Percentiles rank a stretch among this genome's conserved stretches.
Evolutionary conservation across 2,888 invertebrate species (phyloP).

Genomic region (Drosophila eohydei): DNA sequence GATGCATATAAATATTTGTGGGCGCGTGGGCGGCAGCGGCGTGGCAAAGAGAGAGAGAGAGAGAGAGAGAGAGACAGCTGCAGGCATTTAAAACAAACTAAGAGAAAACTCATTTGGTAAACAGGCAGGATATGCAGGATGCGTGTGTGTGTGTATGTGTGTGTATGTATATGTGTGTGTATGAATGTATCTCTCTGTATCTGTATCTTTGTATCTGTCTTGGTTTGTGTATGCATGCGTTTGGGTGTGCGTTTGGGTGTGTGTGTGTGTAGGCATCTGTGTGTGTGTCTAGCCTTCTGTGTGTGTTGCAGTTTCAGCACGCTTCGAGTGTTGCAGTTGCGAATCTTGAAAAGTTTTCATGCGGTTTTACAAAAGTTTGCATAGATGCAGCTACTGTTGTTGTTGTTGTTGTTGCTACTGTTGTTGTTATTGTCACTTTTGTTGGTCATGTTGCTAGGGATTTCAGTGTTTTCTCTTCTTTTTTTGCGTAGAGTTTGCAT

Average conservation of each 20-base stretch:
- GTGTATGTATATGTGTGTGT: not conserved
- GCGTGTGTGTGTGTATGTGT: slow-evolving; percentile 7
- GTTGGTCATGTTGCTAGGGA: slow-evolving; percentile 59
- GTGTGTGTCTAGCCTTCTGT: not conserved
- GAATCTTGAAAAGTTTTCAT: slow-evolving; percentile 74
- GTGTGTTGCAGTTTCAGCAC: slow-evolving; percentile 53
- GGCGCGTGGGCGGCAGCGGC: not conserved
- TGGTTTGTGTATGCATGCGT: not conserved
- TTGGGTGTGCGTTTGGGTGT: not conserved
- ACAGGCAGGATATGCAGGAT: slow-evolving; percentile 61
- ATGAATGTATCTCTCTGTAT: not conserved
- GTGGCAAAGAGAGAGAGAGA: not conserved
- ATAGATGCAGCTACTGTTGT: not conserved
- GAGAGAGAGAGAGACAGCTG: slow-evolving; percentile 29
- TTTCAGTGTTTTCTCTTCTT: slow-evolving; percentile 33
- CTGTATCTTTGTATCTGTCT: not conserved
- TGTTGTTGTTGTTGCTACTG: not conserved
- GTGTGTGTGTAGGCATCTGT: not conserved
- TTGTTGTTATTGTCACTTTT: slow-evolving; percentile 24
- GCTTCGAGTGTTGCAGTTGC: slow-evolving; percentile 74
- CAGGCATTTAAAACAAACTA: slow-evolving; percentile 76
- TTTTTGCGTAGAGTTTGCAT: slow-evolving; percentile 34
- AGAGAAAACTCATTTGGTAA: slow-evolving; percentile 76
- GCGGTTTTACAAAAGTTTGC: slow-evolving; percentile 65
- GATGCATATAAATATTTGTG: slow-evolving; percentile 58